These are phyloP conservation scores for Sterna hirundo DNA, from an alignment of 2,113 vertebrate genomes.

Conservation along the genomic window DNA sequence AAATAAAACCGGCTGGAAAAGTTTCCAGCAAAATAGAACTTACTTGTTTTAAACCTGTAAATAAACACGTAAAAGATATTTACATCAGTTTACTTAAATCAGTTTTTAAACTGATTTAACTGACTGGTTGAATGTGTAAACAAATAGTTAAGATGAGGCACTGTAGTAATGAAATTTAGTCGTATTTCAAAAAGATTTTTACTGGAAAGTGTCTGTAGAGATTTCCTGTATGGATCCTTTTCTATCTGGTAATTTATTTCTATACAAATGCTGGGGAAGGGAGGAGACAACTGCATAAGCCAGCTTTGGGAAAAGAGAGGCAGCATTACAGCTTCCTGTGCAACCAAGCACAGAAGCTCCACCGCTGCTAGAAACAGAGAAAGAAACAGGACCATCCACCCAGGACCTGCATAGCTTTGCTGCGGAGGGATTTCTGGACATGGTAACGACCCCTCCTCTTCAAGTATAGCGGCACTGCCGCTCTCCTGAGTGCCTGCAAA, in stretches of 20 bases:
- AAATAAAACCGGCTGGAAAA: neutral
- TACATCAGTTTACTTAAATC: neutral
- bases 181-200: neutral
- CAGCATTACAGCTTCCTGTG: neutral
- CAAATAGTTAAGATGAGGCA: neutral
- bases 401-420: neutral
- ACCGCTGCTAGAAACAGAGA: neutral
- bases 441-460: no score
- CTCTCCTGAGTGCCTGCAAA: neutral
- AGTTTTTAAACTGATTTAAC: neutral
- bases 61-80: neutral
- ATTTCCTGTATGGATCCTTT: neutral
- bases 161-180: neutral
- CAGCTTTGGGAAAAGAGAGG: neutral
- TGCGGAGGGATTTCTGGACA: neutral
- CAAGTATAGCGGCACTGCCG: neutral
- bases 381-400: neutral
- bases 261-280: neutral
- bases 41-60: neutral
- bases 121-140: neutral
- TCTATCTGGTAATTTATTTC: neutral
- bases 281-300: neutral
- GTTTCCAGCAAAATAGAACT: neutral
- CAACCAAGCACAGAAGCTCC: neutral
- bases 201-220: neutral